Evolutionary conservation across 2,888 invertebrate species (phyloP), one percentile per base, ranked within the genome.

Genomic region (Scelioninae gen. 1): DNA sequence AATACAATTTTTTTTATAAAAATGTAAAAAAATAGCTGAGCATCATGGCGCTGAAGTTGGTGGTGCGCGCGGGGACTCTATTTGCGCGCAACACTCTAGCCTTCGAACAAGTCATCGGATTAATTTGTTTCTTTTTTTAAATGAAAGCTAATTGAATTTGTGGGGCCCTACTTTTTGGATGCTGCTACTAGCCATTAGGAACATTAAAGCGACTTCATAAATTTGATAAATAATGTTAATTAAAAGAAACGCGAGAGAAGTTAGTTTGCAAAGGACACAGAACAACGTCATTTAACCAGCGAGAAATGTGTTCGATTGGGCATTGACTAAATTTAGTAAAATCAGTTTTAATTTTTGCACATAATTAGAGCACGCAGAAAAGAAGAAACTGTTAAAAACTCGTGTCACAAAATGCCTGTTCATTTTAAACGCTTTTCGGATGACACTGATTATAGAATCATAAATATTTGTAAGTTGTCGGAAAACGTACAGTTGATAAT

Each of bases 301-400:
- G 11, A 58, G 15, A 40, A 15, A 58, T 15, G 4, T 40, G 7
- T 58, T 58, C n/a, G 40, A 16, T 34, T 40, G 58, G 16, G 40
- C 58, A 11, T 5, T 10, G 5, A 58, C 8, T 11, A 16, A 16
- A 16, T 58, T 58, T 58, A 13, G 23, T 10, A 38, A 38, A 58
- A 40, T 58, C 13, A 58, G 23, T 16, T 58, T 58, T 40, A 40
- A 5, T 11, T 58, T 16, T 40, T 58, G 58, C 16, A 23, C 58
- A 40, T 2, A 0, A 58, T 13, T n/a, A 40, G 58, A 58, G 23
- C 58, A 58, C 40, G 29, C 9, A n/a, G 8, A 16, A 38, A 40
- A 58, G 13, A 16, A 16, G 15, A 38, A 58, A 38, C 7, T 7
- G 5, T 58, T 58, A 32, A 38, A 58, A 34, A 15, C 7, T 10